These are phyloP conservation scores for Aplodontia rufa DNA, from an alignment of 2,113 vertebrate species.

Conservation along the genomic window DNA sequence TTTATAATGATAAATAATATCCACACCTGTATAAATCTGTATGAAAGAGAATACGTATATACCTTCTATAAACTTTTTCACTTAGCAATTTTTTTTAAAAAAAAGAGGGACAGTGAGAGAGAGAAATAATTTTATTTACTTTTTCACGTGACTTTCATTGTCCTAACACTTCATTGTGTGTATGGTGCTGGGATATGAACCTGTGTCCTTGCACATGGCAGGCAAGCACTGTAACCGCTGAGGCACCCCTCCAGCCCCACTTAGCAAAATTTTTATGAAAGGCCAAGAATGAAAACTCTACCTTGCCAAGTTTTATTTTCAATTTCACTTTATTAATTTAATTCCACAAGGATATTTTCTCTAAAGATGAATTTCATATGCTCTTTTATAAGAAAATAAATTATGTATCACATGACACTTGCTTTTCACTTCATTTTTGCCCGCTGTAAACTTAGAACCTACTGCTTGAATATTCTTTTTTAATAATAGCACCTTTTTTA, in stretches of 20 bases:
- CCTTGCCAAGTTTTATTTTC: constrained; percentile 28
- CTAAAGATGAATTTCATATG: constrained; percentile 34
- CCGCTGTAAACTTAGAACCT: constrained; percentile 11
- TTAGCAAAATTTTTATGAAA: constrained; percentile 46
- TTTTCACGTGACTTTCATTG: no score
- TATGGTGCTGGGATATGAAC: no score
- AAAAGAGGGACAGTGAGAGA: no score
- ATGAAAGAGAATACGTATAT: neutral
- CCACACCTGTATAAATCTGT: neutral
- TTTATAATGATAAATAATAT: constrained; percentile 27
- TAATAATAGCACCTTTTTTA: no score
- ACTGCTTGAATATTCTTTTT: neutral
- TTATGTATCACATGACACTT: neutral
- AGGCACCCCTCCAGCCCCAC: no score
- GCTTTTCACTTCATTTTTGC: constrained; percentile 51
- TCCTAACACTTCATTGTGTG: no score
- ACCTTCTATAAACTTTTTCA: constrained; percentile 33
- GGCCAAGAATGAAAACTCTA: constrained; percentile 42
- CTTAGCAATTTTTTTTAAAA: no score
- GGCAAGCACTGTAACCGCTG: no score
- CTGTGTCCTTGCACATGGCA: no score
- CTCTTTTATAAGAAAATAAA: constrained; percentile 43
- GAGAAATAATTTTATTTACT: no score
- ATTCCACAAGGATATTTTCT: constrained; percentile 35
- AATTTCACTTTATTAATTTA: constrained; percentile 39